A percentile compares a stretch with the other conserved stretches of the same genome.
Evolutionary conservation across 2,113 vertebrate genomes (phyloP).

Genomic region (Jacana jacana): DNA sequence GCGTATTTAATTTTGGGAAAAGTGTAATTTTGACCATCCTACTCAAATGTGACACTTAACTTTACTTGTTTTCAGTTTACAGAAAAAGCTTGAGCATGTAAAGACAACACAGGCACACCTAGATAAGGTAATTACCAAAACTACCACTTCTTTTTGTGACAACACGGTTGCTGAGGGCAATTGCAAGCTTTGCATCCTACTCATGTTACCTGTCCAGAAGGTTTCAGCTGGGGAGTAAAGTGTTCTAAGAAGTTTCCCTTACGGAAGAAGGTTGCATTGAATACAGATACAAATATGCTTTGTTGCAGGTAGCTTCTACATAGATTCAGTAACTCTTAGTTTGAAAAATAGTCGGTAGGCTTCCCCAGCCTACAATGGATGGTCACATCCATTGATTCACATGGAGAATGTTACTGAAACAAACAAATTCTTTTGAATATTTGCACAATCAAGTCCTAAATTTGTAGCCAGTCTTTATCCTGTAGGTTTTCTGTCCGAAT

Average conservation of each 20-base stretch:
- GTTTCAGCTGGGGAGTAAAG: not conserved
- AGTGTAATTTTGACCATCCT: not conserved
- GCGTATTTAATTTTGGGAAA: not conserved
- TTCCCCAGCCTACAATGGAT: not conserved
- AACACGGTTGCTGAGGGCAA: not conserved
- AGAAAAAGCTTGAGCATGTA: conserved; percentile 83
- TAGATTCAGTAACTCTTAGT: not conserved
- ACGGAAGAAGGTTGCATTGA: not conserved
- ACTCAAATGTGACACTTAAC: not conserved
- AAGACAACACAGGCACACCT: conserved; percentile 83
- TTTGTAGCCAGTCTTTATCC: not conserved
- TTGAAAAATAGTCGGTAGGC: not conserved
- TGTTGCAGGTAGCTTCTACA: not conserved
- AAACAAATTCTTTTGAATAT: not conserved
- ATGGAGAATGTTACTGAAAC: not conserved
- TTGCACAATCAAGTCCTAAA: not conserved
- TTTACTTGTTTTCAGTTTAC: conserved; percentile 78
- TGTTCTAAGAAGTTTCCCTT: not conserved
- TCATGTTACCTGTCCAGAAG: not conserved
- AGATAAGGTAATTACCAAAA: conserved; percentile 85
- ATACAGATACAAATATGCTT: not conserved
- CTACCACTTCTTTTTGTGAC: not conserved
- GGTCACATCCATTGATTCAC: not conserved
- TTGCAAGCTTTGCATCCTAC: not conserved
- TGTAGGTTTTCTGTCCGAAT: not conserved